Evolutionary conservation across 1,140 invertebrate genomes (phyloP).

Genomic region (Zaprionus ornatus): DNA sequence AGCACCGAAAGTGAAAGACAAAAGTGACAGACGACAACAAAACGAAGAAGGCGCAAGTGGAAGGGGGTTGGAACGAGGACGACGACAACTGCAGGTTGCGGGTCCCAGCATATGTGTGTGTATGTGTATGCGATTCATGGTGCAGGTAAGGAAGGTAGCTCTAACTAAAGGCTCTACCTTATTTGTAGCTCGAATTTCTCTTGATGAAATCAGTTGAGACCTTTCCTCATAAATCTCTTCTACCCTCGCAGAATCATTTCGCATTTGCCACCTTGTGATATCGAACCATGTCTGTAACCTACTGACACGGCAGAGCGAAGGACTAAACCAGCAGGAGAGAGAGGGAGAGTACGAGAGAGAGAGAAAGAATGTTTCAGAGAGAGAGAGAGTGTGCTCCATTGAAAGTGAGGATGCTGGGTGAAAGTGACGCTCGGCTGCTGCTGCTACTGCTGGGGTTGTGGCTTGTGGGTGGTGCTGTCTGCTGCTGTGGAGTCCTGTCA

Average conservation of each 20-base stretch:
- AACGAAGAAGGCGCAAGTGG: neutral
- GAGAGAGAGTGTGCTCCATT: slow-evolving; percentile 19
- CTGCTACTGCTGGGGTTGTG: neutral
- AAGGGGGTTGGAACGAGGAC: neutral
- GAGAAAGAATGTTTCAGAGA: slow-evolving; percentile 10
- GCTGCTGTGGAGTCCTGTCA: slow-evolving; percentile 52
- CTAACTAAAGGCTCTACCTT: neutral
- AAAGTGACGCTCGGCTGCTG: slow-evolving; percentile 51
- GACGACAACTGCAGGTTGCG: slow-evolving; percentile 31
- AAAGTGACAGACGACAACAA: slow-evolving; percentile 40
- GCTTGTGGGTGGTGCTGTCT: slow-evolving; percentile 14
- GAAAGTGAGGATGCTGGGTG: slow-evolving; percentile 59
- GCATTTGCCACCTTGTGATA: neutral
- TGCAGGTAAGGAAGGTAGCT: neutral
- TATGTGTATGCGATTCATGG: neutral
- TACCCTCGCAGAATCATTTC: neutral
- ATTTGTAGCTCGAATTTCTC: neutral
- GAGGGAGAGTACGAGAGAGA: neutral
- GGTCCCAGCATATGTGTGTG: slow-evolving; percentile 3
- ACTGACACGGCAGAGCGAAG: slow-evolving; percentile 50
- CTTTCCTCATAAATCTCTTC: neutral
- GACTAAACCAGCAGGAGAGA: neutral
- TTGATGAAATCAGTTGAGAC: neutral
- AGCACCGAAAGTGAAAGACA: slow-evolving; percentile 46
- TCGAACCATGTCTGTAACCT: slow-evolving; percentile 44